Base-by-base conservation (phyloP, 1,140 invertebrate species). In the Aphidius ervi region DNA sequence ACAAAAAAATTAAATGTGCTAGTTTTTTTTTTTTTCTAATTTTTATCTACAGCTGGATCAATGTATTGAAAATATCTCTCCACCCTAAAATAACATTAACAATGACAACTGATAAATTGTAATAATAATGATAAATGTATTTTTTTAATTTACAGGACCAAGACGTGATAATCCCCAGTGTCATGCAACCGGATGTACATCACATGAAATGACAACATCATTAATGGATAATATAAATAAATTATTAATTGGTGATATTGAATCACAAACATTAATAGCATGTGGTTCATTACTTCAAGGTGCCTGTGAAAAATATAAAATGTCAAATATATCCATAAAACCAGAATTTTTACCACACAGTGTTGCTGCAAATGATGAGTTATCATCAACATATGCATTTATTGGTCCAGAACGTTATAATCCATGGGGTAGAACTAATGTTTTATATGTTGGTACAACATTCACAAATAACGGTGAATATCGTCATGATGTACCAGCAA, bases 381-480 rank as follows among this genome's bases (percentile, higher is more conserved):
- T 85, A 61, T 92, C 94, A 0, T 95, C 94, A 0, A 97, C 94
- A 0, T 95, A 91, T 68, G 95, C 94, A 2, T 98, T 97, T 73
- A 93, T 98, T 54, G 95, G 95, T 0, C 95, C 95, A 0, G 89
- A 94, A 64, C 86, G 88, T 52, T 94, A 94, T 70, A 86, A 86
- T 65, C 81, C 84, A 1, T 92, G 88, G 87, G 84, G 86, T 50
- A 78, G 83, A 40, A 86, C 86, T 3, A 91, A 93, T 74, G 90
- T 97, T 23, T 79, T 98, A 0, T 98, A 98, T 80, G 93, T 98
- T 5, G 94, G 93, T 4, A 95, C 94, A 4, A 97, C 95, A 2
- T 95, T 96, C 71, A 97, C 93, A 0, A 93, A 92, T 68, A 89
- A 89, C 65, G 95, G 94, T 6, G 91, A 94, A 66, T 95, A 93